Evolutionary conservation across 2,888 invertebrate species (phyloP).

Genomic region (Rapana venosa): DNA sequence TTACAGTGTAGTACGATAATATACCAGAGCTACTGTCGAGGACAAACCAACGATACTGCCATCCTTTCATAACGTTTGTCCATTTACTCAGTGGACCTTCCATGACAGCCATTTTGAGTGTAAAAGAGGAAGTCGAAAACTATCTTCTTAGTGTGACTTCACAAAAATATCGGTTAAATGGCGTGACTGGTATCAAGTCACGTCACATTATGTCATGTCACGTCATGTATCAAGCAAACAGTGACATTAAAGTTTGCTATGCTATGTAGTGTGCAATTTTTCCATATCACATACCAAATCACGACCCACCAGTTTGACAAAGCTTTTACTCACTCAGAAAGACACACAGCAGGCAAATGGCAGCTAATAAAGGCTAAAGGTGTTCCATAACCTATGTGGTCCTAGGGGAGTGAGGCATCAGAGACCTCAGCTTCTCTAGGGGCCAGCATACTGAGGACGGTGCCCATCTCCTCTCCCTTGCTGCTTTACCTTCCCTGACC

Average conservation of each 20-base stretch:
- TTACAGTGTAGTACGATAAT: constrained; percentile 97
- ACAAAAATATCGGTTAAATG: background rate
- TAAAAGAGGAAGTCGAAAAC: background rate
- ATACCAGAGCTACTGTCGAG: constrained; percentile 97
- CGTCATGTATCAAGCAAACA: background rate
- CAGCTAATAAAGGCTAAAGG: too few species aligned
- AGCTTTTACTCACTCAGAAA: too few species aligned
- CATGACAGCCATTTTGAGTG: constrained; percentile 80
- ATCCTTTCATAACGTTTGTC: constrained; percentile 98
- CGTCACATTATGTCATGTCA: background rate
- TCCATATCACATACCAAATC: background rate
- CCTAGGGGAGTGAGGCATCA: too few species aligned
- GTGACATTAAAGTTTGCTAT: background rate
- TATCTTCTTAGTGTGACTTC: background rate
- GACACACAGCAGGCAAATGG: too few species aligned
- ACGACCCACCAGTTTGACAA: background rate
- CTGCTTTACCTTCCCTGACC: too few species aligned
- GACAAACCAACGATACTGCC: constrained; percentile 99
- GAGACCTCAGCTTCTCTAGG: too few species aligned
- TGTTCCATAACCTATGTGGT: too few species aligned
- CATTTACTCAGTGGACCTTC: constrained; percentile 97
- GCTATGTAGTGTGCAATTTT: background rate
- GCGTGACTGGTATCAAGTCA: background rate
- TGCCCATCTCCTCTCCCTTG: too few species aligned
- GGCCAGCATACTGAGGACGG: too few species aligned